Evolutionary conservation across 2,113 vertebrate genomes (phyloP).

Genomic region (Dasyurus viverrinus): DNA sequence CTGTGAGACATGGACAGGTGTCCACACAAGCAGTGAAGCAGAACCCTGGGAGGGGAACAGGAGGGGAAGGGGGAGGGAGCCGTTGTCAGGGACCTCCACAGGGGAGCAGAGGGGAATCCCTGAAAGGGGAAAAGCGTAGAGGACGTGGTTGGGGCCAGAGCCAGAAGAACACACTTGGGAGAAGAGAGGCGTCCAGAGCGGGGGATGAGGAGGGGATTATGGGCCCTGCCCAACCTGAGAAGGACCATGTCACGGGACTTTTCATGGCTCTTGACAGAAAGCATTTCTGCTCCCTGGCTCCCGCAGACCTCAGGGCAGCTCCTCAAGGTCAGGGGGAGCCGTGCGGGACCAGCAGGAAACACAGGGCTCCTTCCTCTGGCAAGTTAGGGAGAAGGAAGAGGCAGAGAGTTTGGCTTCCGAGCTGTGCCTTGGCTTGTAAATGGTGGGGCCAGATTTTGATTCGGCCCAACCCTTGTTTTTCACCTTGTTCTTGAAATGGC

Average conservation of each 20-base stretch:
- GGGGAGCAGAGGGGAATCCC: too few relatives aligned
- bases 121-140: neutral
- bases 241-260: too few relatives aligned
- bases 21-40: too few relatives aligned
- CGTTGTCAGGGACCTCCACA: too few relatives aligned
- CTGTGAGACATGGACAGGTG: neutral
- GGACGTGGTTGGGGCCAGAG: neutral
- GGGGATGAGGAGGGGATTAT: neutral
- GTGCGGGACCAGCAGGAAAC: neutral
- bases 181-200: neutral
- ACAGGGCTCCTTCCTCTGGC: neutral
- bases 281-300: neutral
- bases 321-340: neutral
- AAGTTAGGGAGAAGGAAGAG: neutral
- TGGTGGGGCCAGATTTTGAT: neutral
- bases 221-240: too few relatives aligned
- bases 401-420: neutral
- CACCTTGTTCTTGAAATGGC: neutral
- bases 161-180: neutral
- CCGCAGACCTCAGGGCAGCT: too few relatives aligned
- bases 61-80: neutral
- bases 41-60: neutral
- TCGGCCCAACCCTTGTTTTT: neutral
- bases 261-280: neutral
- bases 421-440: neutral